phyloP scores from a whole-genome alignment of 2,888 invertebrate species.

The Bugulina stolonifera region DNA sequence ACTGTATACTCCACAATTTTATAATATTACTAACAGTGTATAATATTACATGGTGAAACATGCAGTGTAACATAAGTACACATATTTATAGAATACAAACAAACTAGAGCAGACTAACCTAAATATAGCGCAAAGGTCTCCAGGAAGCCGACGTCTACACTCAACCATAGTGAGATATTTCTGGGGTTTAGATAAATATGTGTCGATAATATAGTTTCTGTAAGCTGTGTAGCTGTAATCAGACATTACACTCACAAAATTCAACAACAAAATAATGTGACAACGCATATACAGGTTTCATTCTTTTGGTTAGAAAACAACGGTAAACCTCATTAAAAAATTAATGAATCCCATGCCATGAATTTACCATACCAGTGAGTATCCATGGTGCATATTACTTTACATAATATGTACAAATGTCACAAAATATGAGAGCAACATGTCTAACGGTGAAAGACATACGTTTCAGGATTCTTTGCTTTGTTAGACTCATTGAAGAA shows the following conservation, averaged over 20 bases:
- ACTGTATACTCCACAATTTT: too few relatives aligned
- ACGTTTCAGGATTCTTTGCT: conserved; percentile 92
- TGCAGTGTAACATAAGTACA: background rate
- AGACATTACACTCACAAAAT: too few relatives aligned
- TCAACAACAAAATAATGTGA: too few relatives aligned
- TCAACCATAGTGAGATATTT: conserved; percentile 17
- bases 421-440: too few relatives aligned
- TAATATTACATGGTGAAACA: background rate
- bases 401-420: too few relatives aligned
- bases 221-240: conserved; percentile 23
- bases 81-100: background rate
- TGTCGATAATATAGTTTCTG: conserved; percentile 27
- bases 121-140: conserved; percentile 24
- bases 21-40: too few relatives aligned
- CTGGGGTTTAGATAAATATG: conserved; percentile 26
- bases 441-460: conserved; percentile 32
- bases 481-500: conserved; percentile 98
- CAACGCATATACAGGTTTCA: too few relatives aligned
- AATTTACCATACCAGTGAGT: too few relatives aligned
- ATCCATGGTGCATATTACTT: too few relatives aligned
- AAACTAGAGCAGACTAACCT: conserved; percentile 6
- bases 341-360: too few relatives aligned
- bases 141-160: conserved; percentile 24
- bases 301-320: too few relatives aligned
- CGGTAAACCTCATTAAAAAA: too few relatives aligned